Evolutionary conservation across 2,797 vertebrate genomes (phyloP).

Genomic region (Xyrichtys novacula): DNA sequence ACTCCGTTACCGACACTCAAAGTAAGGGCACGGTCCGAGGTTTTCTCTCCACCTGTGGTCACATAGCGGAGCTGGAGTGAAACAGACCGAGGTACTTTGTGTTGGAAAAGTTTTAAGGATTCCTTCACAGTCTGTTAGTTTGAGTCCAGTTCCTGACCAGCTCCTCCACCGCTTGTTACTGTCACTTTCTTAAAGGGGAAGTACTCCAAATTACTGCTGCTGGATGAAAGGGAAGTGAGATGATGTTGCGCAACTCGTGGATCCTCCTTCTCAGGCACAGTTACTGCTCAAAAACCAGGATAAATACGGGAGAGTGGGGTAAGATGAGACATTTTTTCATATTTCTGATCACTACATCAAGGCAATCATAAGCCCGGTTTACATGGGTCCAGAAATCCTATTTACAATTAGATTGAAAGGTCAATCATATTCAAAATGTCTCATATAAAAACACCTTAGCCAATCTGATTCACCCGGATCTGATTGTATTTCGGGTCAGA

Average conservation of each 20-base stretch:
- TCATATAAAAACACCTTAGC: no score
- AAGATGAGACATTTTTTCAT: no score
- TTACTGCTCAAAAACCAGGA: neutral
- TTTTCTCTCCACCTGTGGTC: neutral
- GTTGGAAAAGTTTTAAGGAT: conserved; percentile 67
- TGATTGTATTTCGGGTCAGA: no score
- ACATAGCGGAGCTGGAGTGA: neutral
- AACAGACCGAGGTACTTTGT: neutral
- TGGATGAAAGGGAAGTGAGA: rapidly evolving
- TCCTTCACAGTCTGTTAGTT: conserved; percentile 52
- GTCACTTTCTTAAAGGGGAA: conserved; percentile 85
- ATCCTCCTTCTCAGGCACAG: neutral
- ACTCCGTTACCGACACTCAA: conserved; percentile 22
- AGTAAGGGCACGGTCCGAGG: rapidly evolving
- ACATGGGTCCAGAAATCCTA: no score
- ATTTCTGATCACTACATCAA: no score
- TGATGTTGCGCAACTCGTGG: neutral
- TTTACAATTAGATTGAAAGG: no score
- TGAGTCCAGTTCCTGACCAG: conserved; percentile 73
- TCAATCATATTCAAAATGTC: no score
- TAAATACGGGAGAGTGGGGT: no score
- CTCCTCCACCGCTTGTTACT: conserved; percentile 62
- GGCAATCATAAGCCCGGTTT: no score
- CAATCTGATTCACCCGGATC: no score
- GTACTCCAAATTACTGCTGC: conserved; percentile 23